Evolutionary conservation across 2,797 vertebrate genomes (phyloP).

Genomic region (Lutjanus campechanus): DNA sequence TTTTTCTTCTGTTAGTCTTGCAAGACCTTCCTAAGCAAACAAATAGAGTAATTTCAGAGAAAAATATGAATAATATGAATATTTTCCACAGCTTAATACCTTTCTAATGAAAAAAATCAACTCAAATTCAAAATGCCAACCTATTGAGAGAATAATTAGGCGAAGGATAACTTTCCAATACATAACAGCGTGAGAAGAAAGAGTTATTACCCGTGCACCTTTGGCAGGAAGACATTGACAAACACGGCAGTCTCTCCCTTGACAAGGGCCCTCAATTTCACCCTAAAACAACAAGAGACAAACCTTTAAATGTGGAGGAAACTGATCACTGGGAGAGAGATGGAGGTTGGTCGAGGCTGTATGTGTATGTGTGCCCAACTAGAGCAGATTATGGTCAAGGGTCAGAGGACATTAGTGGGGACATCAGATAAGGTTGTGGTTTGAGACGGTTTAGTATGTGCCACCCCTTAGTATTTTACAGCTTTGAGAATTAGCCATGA

Average conservation of each 20-base stretch:
- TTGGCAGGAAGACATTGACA: constrained; percentile 80
- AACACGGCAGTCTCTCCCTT: constrained; percentile 77
- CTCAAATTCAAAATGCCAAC: neutral
- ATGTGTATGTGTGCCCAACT: neutral
- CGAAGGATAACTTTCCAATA: neutral
- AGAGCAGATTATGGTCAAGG: neutral
- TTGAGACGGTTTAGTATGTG: neutral
- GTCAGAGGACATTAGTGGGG: neutral
- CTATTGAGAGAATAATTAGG: neutral
- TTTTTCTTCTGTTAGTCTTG: neutral
- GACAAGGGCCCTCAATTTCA: constrained; percentile 57
- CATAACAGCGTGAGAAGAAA: neutral
- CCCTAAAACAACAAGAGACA: constrained; percentile 66
- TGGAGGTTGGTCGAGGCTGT: neutral
- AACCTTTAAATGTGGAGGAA: neutral
- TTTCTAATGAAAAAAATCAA: neutral
- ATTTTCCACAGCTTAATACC: neutral
- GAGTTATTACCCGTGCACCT: constrained; percentile 74
- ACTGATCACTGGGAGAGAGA: neutral
- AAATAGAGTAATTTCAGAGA: neutral
- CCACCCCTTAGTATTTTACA: neutral
- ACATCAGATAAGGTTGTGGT: neutral
- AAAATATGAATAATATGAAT: neutral
- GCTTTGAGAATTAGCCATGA: constrained; percentile 28
- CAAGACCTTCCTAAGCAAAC: neutral